Base-by-base conservation (phyloP, 2,113 vertebrate genomes). In the Pandion haliaetus region DNA sequence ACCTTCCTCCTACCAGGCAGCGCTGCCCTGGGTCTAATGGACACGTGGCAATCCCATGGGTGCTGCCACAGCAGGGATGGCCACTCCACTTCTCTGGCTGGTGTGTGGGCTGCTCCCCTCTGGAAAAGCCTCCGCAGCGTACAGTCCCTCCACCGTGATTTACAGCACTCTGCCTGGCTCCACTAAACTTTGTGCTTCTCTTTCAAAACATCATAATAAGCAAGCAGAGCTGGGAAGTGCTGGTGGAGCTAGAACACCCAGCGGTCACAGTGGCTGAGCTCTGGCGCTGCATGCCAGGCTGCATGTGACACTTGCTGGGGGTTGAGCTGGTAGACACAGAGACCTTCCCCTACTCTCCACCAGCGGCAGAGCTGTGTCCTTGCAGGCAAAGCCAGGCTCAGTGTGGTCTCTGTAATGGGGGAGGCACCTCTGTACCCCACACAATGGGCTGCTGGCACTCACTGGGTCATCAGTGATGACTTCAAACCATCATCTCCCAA, bases 21-120 rank as follows among this genome's bases (percentile, higher is more conserved):
- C 0, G 0, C 26, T 36, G 15, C 7, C 32, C 8, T 1, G 0
- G 6, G 15, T 42, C 59, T 31, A 62, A 32, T 0, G 2, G 42
- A 42, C 77, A 28, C 2, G 1, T 12, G 71, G 45, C 32, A 11
- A 17, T 59, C 28, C 71, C 1, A 0, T 4, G 13, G 29, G 42
- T 61, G 63, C 45, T 65, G 50, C 16, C 2, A 1, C 16, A 10
- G 17, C 10, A 4, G 26, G 17, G 38, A 15, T 13, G 42, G 47
- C 15, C 0, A 0, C 44, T 23, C 13, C 1, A 0, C 73, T 70
- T 40, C 40, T 38, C 10, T 2, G 6, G 24, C 45, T 36, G 65
- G 7, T 7, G 34, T 66, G 54, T 69, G 95, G n/a, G 67, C 79
- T 88, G 62, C 40, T 80, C 18, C 66, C 8, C 66, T 54, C 32